Base-by-base conservation (phyloP, 2,888 invertebrate genomes). In the Pharmacophagus antenor region DNA sequence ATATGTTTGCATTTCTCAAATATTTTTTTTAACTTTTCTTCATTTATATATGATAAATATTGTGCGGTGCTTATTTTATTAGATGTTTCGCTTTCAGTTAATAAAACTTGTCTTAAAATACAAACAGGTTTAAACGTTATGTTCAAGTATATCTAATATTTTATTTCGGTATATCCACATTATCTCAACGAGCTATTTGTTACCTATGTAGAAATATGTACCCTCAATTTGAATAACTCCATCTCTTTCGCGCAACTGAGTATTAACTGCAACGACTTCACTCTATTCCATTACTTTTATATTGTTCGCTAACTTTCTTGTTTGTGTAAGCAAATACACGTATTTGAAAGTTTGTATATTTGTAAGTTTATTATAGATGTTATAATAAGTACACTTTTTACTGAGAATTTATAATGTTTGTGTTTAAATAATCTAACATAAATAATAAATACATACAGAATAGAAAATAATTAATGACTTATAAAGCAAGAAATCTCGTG, bases 281-380 rank as follows among this genome's bases (percentile, higher is more conserved):
- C 71, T 89, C 88, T 87, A 84, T 84, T 84, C 87, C 86, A 90
- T 90, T 89, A 89, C 88, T 88, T 90, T 89, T 89, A 90, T 90
- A 89, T 89, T 88, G 90, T 90, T 90, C 90, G 88, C 89, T 89
- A 89, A 89, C 89, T 90, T 90, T 89, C 89, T 90, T 90, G 90
- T 89, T 89, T 90, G 88, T 89, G 84, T 89, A 88, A 88, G 89
- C 88, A 89, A 89, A 89, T 89, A 88, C 85, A 88, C 84, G 86
- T 86, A 88, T 90, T 88, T 88, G 88, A 89, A 90, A 89, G 89
- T 90, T 88, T 86, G 84, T 88, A 81, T 89, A 88, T 89, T 89
- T 88, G 85, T 87, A 84, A 82, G 83, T 86, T 84, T 84, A 84
- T 85, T 85, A 79, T 85, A 67, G 63, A 65, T 67, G 83, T 77